phyloP scores from a whole-genome alignment of 2,113 vertebrate genomes.

The Hippocampus mohnikei region DNA sequence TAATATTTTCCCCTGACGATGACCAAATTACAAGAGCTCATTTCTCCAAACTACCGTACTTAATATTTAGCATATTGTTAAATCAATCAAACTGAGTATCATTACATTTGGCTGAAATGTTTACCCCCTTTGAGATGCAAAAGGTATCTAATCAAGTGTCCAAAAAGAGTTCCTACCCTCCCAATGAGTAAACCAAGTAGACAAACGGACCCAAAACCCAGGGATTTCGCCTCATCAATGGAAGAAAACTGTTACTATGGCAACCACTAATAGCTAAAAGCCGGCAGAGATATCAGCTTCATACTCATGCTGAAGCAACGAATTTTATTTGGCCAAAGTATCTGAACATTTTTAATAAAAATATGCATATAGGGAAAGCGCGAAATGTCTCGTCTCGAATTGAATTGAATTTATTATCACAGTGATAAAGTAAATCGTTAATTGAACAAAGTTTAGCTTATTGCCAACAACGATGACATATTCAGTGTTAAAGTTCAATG shows the following conservation, averaged over 20 bases:
- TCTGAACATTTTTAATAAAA: neutral
- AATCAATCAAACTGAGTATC: neutral
- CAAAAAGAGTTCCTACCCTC: neutral
- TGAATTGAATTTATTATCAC: neutral
- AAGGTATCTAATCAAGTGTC: neutral
- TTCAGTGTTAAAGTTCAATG: too few species aligned
- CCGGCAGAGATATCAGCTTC: slow-evolving; percentile 9
- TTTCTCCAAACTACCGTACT: neutral
- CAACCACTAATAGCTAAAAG: slow-evolving; percentile 51
- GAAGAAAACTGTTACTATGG: slow-evolving; percentile 56
- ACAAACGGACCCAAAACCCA: slow-evolving; percentile 6
- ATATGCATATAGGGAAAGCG: neutral
- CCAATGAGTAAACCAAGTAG: neutral
- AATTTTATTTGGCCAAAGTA: neutral
- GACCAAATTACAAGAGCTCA: neutral
- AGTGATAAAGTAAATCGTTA: neutral
- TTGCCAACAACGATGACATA: too few species aligned
- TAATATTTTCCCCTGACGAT: too few species aligned
- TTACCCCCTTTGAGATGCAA: neutral
- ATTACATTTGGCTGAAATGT: neutral
- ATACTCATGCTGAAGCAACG: neutral
- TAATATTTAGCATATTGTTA: neutral
- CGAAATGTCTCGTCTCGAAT: neutral
- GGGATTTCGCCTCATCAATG: slow-evolving; percentile 12
- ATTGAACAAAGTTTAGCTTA: neutral